Base-by-base conservation (phyloP, 2,113 vertebrate species). In the Gasterosteus nipponicus region DNA sequence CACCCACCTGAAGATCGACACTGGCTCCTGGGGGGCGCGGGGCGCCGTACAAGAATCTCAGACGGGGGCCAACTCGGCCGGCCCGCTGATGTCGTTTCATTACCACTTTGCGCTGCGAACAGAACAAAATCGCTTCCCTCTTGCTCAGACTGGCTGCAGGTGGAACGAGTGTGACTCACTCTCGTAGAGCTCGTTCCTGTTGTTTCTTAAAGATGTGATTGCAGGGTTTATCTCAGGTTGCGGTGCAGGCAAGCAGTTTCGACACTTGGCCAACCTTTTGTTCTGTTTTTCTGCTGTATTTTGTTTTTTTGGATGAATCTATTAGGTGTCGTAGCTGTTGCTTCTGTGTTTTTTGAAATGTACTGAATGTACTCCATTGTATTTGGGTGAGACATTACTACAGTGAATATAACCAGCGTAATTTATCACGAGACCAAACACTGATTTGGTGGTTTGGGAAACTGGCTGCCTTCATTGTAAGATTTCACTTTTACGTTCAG, bases 1-100 rank as follows among this genome's bases (percentile, higher is more conserved):
- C 86, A 64, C 77, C 86, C 78, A 87, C 79, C 80, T 78, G 77
- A 49, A 81, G 82, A 69, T 78, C 72, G 82, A 88, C 80, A 69
- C 59, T 5, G 42, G 63, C 53, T 77, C 76, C 79, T 44, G 57
- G 46, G 57, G 46, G 42, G 72, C 69, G 82, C 49, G 72, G 80
- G 79, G 84, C 81, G 64, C 57, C 41, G 77, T 62, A 58, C 56
- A n/a, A 49, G 69, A 78, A 76, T 86, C 61, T 65, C 80, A 71
- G 80, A 51, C 47, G 26, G 29, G 22, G 73, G 61, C 73, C 44
- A 19, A 72, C 60, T 75, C 73, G 14, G 61, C 49, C 63, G 42
- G 83, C 53, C 22, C 46, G 35, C 77, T 57, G 79, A 77, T 86
- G 84, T 65, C 81, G 79, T 90, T 90, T 80, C 87, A 90, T 93